Conservation (phyloP, 1,140 invertebrate species). For the Achroia grisella region DNA sequence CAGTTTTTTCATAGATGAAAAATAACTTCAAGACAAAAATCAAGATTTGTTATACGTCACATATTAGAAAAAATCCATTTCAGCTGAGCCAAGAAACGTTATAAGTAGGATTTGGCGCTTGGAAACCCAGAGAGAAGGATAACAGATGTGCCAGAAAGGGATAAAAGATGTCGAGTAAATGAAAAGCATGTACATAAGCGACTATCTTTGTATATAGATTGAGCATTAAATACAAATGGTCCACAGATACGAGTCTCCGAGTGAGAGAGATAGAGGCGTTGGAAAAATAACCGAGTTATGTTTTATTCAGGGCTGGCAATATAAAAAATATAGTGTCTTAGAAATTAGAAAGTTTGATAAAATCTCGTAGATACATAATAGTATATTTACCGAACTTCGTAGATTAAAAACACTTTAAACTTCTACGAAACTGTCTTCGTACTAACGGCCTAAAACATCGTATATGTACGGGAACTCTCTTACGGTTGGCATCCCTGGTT, state of each 20-base stretch:
- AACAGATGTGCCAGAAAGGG: constrained; percentile 38
- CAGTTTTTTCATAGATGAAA: too few species aligned
- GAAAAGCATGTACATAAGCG: constrained; percentile 43
- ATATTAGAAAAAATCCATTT: constrained; percentile 66
- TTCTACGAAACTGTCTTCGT: too few species aligned
- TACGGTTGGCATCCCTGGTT: too few species aligned
- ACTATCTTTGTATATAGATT: constrained; percentile 46
- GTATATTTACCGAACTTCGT: too few species aligned
- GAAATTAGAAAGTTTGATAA: too few species aligned
- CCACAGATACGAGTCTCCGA: constrained; percentile 18
- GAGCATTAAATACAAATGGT: constrained; percentile 52
- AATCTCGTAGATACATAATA: too few species aligned
- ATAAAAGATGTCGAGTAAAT: constrained; percentile 43
- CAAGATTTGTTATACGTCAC: constrained; percentile 26
- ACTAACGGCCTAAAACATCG: too few species aligned
- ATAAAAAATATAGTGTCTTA: too few species aligned
- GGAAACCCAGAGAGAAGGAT: constrained; percentile 55
- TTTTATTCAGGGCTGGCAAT: too few species aligned
- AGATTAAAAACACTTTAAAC: too few species aligned
- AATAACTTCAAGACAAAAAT: constrained; percentile 19
- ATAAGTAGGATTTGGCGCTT: constrained; percentile 70
- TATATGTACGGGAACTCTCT: too few species aligned
- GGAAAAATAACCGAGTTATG: constrained; percentile 26
- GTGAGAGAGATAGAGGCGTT: constrained; percentile 30
- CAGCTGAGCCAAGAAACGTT: constrained; percentile 61